These are phyloP conservation scores for Pocillopora meandrina DNA, from an alignment of 92 coral and sea anemone species.

Conservation along the genomic window DNA sequence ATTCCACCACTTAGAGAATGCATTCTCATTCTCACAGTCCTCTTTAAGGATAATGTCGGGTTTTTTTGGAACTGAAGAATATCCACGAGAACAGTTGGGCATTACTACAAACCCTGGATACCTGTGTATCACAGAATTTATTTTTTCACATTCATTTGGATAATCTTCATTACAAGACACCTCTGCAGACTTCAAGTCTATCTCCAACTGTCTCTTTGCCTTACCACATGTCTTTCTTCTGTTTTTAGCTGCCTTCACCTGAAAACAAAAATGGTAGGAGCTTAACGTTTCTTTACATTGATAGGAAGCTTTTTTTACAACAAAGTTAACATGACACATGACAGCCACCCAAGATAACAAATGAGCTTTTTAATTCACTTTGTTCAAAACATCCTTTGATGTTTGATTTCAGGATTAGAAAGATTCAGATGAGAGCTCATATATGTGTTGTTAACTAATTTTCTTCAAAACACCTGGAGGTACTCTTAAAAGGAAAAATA, in stretches of 20 bases:
- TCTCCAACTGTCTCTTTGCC: slow-evolving; percentile 33
- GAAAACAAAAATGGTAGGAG: slow-evolving; percentile 16
- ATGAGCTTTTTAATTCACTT: too few relatives aligned
- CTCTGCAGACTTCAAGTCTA: slow-evolving; percentile 1
- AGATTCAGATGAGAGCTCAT: too few relatives aligned
- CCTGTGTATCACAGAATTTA: too few relatives aligned
- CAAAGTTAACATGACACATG: neutral
- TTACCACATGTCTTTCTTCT: neutral
- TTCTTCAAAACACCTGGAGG: too few relatives aligned
- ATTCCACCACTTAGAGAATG: slow-evolving; percentile 54
- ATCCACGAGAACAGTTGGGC: slow-evolving; percentile 47
- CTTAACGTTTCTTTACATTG: neutral
- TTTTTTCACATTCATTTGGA: too few relatives aligned
- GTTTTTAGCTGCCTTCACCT: slow-evolving; percentile 47
- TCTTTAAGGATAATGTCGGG: slow-evolving; percentile 31
- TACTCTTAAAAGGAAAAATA: too few relatives aligned
- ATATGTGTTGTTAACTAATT: too few relatives aligned
- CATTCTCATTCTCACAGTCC: slow-evolving; percentile 34
- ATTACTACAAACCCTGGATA: slow-evolving; percentile 62
- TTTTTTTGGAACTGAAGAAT: neutral
- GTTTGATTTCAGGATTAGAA: too few relatives aligned
- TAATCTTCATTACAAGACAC: neutral
- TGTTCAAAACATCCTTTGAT: too few relatives aligned
- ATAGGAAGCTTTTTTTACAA: neutral
- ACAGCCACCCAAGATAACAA: neutral